Conservation (phyloP, 2,888 invertebrate species). For the Ischnus inquisitorius region DNA sequence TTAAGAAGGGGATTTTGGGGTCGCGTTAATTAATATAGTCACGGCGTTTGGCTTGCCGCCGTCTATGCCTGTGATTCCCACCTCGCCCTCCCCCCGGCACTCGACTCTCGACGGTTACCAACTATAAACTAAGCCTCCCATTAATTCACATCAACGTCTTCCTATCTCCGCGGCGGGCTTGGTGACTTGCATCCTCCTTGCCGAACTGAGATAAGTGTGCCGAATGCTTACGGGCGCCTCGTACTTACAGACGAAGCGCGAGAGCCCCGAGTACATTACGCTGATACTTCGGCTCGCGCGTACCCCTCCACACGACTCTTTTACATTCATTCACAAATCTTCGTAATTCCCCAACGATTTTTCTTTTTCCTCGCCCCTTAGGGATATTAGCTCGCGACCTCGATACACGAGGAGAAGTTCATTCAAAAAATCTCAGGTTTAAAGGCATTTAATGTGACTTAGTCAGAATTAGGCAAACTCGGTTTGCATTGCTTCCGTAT, state of each 20-base stretch:
- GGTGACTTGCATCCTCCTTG: conserved; percentile 84
- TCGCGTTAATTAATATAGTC: conserved; percentile 83
- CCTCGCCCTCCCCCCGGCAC: conserved; percentile 62
- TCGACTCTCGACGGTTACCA: conserved; percentile 69
- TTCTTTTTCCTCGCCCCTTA: background rate
- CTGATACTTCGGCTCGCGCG: background rate
- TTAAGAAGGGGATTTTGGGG: conserved; percentile 84
- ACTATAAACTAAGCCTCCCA: conserved; percentile 84
- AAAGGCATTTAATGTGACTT: background rate
- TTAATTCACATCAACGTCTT: conserved; percentile 86
- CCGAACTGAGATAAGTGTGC: conserved; percentile 79
- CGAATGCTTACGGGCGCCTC: conserved; percentile 39
- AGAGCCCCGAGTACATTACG: background rate
- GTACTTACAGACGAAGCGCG: conserved; percentile 2
- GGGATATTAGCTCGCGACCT: background rate
- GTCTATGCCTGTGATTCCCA: conserved; percentile 47
- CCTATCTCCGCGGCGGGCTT: conserved; percentile 77
- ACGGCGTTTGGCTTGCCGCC: conserved; percentile 64
- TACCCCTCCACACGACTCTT: conserved; percentile 3
- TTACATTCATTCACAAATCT: background rate
- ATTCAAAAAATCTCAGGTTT: too few relatives aligned
- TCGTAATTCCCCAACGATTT: background rate
- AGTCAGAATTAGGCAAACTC: too few relatives aligned
- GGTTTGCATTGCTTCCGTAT: too few relatives aligned
- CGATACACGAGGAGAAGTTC: too few relatives aligned